Conservation (phyloP, 2,797 vertebrate species). For the Argya squamiceps region DNA sequence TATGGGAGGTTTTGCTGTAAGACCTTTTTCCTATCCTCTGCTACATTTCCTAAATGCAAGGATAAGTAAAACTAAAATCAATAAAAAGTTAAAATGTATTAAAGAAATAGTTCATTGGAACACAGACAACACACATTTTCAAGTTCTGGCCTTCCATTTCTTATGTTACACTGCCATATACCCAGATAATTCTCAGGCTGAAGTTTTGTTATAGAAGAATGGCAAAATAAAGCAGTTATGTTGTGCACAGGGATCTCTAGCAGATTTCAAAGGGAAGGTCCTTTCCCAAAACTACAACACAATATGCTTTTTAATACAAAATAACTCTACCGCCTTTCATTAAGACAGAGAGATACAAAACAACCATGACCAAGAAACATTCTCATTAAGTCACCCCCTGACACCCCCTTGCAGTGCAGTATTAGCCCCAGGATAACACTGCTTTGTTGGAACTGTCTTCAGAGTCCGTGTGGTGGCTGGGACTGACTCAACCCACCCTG, state of each 20-base stretch:
- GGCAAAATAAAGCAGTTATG: neutral
- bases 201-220: neutral
- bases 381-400: neutral
- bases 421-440: accelerated
- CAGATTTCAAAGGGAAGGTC: neutral
- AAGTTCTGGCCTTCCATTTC: neutral
- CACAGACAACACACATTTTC: neutral
- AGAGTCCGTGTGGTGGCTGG: neutral
- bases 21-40: neutral
- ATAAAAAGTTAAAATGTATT: neutral
- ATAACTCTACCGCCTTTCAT: neutral
- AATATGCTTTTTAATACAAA: neutral
- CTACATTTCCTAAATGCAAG: neutral
- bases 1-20: neutral
- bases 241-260: neutral
- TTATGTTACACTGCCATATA: neutral
- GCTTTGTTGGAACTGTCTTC: accelerated
- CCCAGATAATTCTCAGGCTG: neutral
- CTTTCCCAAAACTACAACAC: accelerated
- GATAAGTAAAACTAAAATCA: neutral
- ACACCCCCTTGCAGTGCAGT: no score
- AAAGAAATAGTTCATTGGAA: neutral
- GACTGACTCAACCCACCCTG: neutral
- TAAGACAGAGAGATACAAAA: neutral
- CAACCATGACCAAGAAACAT: accelerated